phyloP scores from a whole-genome alignment of 2,113 vertebrate species.

The Nothocercus nigrocapillus region DNA sequence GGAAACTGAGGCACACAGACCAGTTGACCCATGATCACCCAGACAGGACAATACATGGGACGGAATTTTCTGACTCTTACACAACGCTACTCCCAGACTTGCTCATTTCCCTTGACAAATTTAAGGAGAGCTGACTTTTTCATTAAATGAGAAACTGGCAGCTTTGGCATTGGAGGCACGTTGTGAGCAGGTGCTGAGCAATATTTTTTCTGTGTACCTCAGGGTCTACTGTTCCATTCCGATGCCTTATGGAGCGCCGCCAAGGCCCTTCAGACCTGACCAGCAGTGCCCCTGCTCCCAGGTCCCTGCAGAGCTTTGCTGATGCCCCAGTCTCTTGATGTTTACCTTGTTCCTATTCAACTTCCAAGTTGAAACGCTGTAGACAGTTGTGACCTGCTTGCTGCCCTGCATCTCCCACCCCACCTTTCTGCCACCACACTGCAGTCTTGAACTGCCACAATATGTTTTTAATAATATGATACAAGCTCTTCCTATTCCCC shows the following conservation, averaged over 20 bases:
- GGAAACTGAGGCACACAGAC: not conserved
- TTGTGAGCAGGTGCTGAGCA: slow-evolving; percentile 35
- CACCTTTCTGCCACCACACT: not conserved
- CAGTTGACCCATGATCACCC: not conserved
- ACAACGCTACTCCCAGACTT: not conserved
- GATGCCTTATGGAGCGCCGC: slow-evolving; percentile 24
- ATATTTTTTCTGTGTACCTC: slow-evolving; percentile 44
- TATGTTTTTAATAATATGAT: slow-evolving; percentile 32
- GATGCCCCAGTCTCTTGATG: not conserved
- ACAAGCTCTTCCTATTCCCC: not conserved
- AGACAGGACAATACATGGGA: not conserved
- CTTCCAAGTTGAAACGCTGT: not conserved
- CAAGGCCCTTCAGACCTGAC: slow-evolving; percentile 27
- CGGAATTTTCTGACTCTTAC: not conserved
- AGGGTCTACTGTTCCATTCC: not conserved
- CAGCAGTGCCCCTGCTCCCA: not conserved
- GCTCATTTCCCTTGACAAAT: not conserved
- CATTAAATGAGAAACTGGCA: not conserved
- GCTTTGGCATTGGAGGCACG: not conserved
- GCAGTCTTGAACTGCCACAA: not conserved
- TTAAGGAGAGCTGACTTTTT: not conserved
- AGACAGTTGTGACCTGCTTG: not conserved
- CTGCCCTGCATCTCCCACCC: not conserved
- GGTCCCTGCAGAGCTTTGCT: not conserved
- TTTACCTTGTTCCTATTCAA: not conserved